phyloP scores from a whole-genome alignment of 1,140 invertebrate genomes.

The Oncopeltus fasciatus region DNA sequence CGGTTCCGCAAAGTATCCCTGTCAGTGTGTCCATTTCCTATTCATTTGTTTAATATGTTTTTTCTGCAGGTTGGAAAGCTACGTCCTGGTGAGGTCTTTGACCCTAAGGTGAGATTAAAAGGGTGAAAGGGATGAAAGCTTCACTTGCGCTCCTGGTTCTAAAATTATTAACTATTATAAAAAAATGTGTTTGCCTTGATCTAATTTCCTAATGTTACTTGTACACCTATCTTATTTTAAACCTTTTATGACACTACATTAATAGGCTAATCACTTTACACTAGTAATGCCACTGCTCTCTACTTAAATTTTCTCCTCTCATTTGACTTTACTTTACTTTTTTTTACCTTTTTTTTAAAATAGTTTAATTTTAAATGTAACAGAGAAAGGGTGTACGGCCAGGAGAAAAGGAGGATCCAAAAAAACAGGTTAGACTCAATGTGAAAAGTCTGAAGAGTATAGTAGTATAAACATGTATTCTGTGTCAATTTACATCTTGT shows the following conservation, averaged over 20 bases:
- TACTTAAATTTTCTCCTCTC: no score
- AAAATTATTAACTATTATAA: slow-evolving; percentile 11
- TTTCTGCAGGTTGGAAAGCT: slow-evolving; percentile 51
- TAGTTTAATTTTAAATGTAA: slow-evolving; percentile 20
- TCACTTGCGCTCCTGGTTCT: slow-evolving; percentile 15
- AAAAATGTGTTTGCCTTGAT: slow-evolving; percentile 13
- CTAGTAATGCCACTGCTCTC: slow-evolving; percentile 9
- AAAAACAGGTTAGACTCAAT: slow-evolving; percentile 33
- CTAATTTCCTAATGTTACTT: slow-evolving; percentile 17
- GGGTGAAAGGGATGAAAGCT: slow-evolving; percentile 10
- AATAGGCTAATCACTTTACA: neutral
- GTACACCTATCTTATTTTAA: neutral
- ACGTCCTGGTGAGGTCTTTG: slow-evolving; percentile 62
- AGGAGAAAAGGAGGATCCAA: slow-evolving; percentile 32
- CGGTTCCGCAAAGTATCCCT: slow-evolving; percentile 14
- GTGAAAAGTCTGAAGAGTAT: neutral
- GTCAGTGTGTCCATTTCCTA: slow-evolving; percentile 12
- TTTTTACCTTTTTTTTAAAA: neutral
- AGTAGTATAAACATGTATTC: slow-evolving; percentile 1
- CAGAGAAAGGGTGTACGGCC: slow-evolving; percentile 35
- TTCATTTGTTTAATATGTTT: slow-evolving; percentile 22
- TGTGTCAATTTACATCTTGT: neutral
- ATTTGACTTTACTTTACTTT: neutral
- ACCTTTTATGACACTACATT: neutral
- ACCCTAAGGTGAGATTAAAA: slow-evolving; percentile 51